A percentile compares a stretch with the other conserved stretches of the same genome.
These are phyloP conservation scores for Megalopta genalis DNA, from an alignment of 1,140 invertebrate species.

Conservation along the genomic window DNA sequence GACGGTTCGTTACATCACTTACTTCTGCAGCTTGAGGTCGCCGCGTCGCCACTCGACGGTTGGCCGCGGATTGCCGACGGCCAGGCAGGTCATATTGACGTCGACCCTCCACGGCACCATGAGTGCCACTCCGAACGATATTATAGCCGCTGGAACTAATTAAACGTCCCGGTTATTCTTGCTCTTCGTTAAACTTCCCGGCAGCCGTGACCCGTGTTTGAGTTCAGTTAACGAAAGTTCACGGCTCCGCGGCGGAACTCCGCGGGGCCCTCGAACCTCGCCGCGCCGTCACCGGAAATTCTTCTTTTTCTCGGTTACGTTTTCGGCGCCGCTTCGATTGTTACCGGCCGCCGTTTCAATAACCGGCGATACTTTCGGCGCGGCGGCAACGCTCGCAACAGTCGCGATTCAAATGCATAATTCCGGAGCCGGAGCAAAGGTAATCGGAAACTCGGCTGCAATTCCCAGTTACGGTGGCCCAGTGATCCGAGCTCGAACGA, in stretches of 20 bases:
- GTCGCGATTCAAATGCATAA: conserved; percentile 28
- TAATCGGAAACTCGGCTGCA: conserved; percentile 7
- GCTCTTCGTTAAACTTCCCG: conserved; percentile 45
- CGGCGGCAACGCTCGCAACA: background rate
- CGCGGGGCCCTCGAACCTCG: background rate
- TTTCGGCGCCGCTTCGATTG: background rate
- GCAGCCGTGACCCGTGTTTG: conserved; percentile 43
- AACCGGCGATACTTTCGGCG: background rate
- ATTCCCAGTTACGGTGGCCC: background rate
- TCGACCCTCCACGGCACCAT: conserved; percentile 81
- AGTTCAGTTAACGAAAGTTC: conserved; percentile 44
- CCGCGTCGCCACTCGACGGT: conserved; percentile 80
- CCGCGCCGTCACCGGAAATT: background rate
- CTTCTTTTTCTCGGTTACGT: background rate
- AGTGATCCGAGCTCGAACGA: background rate
- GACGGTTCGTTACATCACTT: conserved; percentile 25
- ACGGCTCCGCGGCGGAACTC: too few species aligned
- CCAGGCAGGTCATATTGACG: conserved; percentile 82
- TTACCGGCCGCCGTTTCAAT: background rate
- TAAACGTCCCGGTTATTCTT: conserved; percentile 48
- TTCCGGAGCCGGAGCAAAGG: background rate
- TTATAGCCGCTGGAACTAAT: conserved; percentile 83
- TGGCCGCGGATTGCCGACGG: conserved; percentile 82
- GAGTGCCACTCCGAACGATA: conserved; percentile 82
- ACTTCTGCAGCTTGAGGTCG: conserved; percentile 76